Conservation (phyloP, 2,113 vertebrate species). For the Rana temporaria region DNA sequence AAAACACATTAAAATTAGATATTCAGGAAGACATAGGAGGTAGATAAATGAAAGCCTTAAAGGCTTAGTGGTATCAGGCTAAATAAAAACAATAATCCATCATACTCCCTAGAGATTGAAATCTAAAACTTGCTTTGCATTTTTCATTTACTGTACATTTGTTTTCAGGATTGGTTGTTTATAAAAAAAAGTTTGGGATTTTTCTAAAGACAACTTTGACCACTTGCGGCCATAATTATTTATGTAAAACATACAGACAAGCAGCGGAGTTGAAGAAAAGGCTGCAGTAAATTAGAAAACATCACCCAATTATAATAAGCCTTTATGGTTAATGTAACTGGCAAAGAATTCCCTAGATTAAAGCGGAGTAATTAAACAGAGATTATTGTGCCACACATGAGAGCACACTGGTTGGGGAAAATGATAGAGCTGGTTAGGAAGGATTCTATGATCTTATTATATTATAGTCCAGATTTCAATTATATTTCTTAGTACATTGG, state of each 20-base stretch:
- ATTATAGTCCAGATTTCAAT: too few species aligned
- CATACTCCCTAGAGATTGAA: conserved; percentile 24
- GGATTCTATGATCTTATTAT: too few species aligned
- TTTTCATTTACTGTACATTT: background rate
- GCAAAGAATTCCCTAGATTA: too few species aligned
- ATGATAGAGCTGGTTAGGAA: too few species aligned
- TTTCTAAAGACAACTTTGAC: too few species aligned
- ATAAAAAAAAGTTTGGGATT: background rate
- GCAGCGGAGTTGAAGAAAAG: background rate
- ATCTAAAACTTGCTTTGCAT: background rate
- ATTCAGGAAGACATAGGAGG: too few species aligned
- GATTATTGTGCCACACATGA: too few species aligned
- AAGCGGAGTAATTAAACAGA: too few species aligned
- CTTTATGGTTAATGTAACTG: too few species aligned
- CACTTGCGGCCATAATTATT: background rate
- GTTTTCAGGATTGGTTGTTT: background rate
- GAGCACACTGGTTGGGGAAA: too few species aligned
- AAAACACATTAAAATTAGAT: too few species aligned
- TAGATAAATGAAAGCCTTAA: conserved; percentile 32
- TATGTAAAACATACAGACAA: background rate
- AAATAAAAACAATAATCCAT: conserved; percentile 25
- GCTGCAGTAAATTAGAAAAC: background rate
- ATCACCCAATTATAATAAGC: background rate
- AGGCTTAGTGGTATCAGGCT: background rate
- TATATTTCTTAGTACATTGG: too few species aligned